Percentiles rank a stretch among this genome's conserved stretches.
These are phyloP conservation scores for Esox lucius DNA, from an alignment of 2,797 vertebrate genomes.

Conservation along the genomic window DNA sequence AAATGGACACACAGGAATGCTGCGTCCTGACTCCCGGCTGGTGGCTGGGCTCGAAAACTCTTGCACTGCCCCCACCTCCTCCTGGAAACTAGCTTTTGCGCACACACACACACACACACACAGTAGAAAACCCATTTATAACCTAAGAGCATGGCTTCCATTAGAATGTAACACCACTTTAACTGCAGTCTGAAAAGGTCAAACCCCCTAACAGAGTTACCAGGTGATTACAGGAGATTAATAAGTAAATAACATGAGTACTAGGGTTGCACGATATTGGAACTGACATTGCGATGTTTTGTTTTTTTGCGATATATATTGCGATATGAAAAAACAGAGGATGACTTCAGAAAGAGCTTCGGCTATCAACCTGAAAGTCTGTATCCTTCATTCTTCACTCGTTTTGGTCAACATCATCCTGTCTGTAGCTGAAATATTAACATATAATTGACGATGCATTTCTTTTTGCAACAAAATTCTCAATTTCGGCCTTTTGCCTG, in stretches of 20 bases:
- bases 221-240: conserved; percentile 5
- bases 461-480: too few species aligned
- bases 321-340: too few species aligned
- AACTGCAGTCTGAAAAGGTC: neutral
- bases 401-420: too few species aligned
- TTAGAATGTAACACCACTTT: neutral
- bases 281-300: too few species aligned
- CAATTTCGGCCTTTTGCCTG: too few species aligned
- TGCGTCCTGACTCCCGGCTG: neutral
- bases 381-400: too few species aligned
- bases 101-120: neutral
- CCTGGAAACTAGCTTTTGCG: neutral
- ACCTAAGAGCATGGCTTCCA: neutral
- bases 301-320: too few species aligned
- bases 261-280: too few species aligned
- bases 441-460: too few species aligned
- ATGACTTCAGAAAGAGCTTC: too few species aligned
- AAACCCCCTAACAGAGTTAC: neutral
- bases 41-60: neutral
- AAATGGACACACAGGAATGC: neutral
- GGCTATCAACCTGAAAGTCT: too few species aligned
- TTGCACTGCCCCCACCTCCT: neutral
- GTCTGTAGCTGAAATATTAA: too few species aligned
- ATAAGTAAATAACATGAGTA: neutral
- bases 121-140: neutral